phyloP scores from a whole-genome alignment of 2,113 vertebrate genomes.

The Ammodytes dubius region DNA sequence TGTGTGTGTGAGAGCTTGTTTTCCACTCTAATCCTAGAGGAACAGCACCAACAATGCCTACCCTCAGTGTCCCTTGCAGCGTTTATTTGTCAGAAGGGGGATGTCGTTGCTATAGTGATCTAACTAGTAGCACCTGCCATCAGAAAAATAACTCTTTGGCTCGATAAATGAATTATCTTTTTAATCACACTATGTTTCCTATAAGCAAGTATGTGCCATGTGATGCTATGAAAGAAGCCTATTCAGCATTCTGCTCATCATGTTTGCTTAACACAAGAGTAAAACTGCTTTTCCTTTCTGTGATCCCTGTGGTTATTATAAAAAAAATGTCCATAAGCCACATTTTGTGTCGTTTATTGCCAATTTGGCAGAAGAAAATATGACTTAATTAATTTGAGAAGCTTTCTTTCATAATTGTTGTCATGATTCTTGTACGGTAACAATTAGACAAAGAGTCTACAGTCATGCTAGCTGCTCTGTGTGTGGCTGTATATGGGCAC shows the following conservation, averaged over 20 bases:
- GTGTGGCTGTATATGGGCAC: not conserved
- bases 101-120: constrained; percentile 39
- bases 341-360: constrained; percentile 27
- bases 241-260: constrained; percentile 9
- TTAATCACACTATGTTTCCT: constrained; percentile 20
- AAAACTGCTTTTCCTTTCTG: not conserved
- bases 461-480: not conserved
- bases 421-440: not conserved
- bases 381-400: constrained; percentile 1
- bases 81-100: constrained; percentile 17
- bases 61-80: constrained; percentile 9
- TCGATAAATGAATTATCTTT: constrained; percentile 23
- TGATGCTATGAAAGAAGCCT: constrained; percentile 13
- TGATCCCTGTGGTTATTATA: constrained; percentile 1
- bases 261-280: not conserved
- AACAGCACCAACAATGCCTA: constrained; percentile 20
- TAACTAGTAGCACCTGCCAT: constrained; percentile 36
- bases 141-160: constrained; percentile 30
- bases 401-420: not conserved
- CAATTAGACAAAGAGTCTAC: not conserved
- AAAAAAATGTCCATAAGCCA: constrained; percentile 17
- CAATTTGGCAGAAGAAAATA: constrained; percentile 20
- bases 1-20: constrained; percentile 22
- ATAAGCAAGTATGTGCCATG: not conserved
- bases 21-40: constrained; percentile 38